Percentiles rank a stretch among this genome's conserved stretches.
These are phyloP conservation scores for Lepas anatifera DNA, from an alignment of 2,888 invertebrate genomes.

Conservation along the genomic window DNA sequence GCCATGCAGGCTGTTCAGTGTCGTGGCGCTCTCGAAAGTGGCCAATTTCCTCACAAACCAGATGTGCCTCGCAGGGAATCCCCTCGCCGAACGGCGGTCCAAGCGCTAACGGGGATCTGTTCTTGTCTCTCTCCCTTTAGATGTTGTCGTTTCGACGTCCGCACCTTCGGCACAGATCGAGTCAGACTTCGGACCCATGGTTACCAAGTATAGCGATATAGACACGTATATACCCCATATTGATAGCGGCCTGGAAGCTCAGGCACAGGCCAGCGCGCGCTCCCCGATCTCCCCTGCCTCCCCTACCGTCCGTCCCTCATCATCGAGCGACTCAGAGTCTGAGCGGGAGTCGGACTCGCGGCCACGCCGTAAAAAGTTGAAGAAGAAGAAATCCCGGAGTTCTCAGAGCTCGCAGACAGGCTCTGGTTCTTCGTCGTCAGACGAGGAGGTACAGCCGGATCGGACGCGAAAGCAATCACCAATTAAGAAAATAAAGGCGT, in stretches of 20 bases:
- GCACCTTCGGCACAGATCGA: conserved; percentile 12
- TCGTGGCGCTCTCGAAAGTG: no score
- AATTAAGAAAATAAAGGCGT: neutral
- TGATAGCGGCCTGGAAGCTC: neutral
- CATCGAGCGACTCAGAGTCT: neutral
- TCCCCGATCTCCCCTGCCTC: neutral
- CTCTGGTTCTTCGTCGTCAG: neutral
- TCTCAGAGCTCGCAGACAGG: neutral
- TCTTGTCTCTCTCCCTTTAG: conserved; percentile 11
- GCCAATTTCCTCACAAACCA: no score
- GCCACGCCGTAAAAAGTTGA: neutral
- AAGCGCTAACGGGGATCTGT: neutral
- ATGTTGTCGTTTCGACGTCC: conserved; percentile 14
- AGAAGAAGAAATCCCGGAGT: neutral
- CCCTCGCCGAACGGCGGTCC: no score
- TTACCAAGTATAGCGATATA: conserved; percentile 3
- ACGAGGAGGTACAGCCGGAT: neutral
- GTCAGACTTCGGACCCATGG: conserved; percentile 12
- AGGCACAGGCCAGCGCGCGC: neutral
- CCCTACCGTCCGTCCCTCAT: neutral
- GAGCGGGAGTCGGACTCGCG: neutral
- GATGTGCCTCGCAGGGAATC: no score
- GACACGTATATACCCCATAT: conserved; percentile 1
- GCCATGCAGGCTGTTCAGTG: no score
- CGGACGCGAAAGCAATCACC: neutral